These are phyloP conservation scores for Halocaridina rubra DNA, from an alignment of 2,888 invertebrate genomes.

Conservation along the genomic window DNA sequence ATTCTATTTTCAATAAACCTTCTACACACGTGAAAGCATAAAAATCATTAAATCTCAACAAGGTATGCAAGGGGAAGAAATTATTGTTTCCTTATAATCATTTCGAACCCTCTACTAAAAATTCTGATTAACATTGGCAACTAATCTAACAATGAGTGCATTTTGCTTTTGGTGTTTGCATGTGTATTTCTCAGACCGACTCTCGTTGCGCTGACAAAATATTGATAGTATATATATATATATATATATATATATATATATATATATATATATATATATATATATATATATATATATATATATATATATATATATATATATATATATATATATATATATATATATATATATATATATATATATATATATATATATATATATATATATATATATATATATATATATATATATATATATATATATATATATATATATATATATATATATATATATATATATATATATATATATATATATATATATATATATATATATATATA, in stretches of 20 bases:
- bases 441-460: background rate
- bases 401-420: background rate
- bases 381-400: constrained; percentile 1
- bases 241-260: background rate
- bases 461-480: background rate
- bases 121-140: too few relatives aligned
- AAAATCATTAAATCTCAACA: too few relatives aligned
- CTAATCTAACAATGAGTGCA: too few relatives aligned
- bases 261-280: background rate
- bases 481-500: background rate
- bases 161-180: too few relatives aligned
- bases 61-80: too few relatives aligned
- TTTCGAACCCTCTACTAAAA: too few relatives aligned
- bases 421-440: background rate
- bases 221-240: background rate
- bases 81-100: too few relatives aligned
- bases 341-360: background rate
- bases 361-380: background rate
- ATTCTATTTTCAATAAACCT: too few relatives aligned
- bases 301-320: background rate
- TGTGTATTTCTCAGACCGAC: too few relatives aligned
- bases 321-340: constrained; percentile 13
- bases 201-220: too few relatives aligned
- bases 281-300: background rate
- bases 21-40: too few relatives aligned